Percentiles rank a stretch among this genome's conserved stretches.
phyloP scores from a whole-genome alignment of 2,113 vertebrate species.

The Chlorodrepanis virens region DNA sequence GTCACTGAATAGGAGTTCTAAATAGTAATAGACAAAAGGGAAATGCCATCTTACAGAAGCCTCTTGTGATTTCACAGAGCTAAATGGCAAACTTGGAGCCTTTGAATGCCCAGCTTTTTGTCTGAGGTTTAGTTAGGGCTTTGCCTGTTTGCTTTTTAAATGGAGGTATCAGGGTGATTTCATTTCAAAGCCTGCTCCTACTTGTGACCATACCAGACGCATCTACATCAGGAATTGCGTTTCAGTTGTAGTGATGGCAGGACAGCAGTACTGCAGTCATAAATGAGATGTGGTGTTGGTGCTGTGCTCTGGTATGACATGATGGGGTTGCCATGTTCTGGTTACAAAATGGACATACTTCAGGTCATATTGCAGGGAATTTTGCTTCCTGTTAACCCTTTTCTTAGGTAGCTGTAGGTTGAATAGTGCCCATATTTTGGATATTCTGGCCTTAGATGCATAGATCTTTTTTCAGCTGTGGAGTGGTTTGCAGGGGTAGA shows the following conservation, averaged over 20 bases:
- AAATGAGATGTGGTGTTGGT: background rate
- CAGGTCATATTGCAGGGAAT: background rate
- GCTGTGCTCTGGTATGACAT: accelerated
- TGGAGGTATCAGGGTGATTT: background rate
- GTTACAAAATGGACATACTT: background rate
- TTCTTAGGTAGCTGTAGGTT: background rate
- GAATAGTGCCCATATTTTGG: background rate
- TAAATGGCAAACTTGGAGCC: background rate
- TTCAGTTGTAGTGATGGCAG: background rate
- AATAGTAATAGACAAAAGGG: background rate
- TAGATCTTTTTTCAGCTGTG: background rate
- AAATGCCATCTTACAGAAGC: background rate
- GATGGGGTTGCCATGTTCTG: background rate
- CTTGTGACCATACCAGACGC: accelerated
- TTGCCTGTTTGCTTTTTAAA: background rate
- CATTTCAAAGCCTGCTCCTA: background rate
- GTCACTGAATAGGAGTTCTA: background rate
- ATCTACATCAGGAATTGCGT: background rate
- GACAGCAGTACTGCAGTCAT: background rate
- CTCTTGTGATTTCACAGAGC: background rate
- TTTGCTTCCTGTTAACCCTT: background rate
- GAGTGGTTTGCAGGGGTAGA: background rate
- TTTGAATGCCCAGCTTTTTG: background rate
- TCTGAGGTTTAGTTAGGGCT: background rate
- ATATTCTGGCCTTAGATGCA: background rate